Conservation (phyloP, 37 sponge, comb jelly and placozoan species). For the Dysidea cf. avara region DNA sequence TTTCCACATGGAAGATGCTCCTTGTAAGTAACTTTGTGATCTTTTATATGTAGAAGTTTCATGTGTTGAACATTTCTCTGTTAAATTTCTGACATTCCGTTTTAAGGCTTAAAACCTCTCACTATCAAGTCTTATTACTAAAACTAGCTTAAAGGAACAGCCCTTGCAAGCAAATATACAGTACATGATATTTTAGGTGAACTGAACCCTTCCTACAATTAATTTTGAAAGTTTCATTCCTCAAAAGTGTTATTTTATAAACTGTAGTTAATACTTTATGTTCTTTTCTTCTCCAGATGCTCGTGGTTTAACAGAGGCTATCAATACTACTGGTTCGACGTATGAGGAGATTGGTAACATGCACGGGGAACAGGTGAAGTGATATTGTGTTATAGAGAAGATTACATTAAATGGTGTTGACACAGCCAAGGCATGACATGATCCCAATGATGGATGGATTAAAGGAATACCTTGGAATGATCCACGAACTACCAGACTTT, state of each 20-base stretch:
- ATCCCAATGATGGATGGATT: constrained; percentile 76
- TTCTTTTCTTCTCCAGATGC: constrained; percentile 58
- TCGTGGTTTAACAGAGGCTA: constrained; percentile 41
- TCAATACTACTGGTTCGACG: constrained; percentile 48
- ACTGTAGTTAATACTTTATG: too few species aligned
- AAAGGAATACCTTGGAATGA: constrained; percentile 91
- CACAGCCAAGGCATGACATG: constrained; percentile 86
- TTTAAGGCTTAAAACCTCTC: too few species aligned
- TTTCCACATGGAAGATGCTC: constrained; percentile 56
- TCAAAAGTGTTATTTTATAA: too few species aligned
- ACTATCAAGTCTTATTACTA: too few species aligned
- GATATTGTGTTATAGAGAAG: background rate
- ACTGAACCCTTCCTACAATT: too few species aligned
- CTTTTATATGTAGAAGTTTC: background rate
- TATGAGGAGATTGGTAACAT: constrained; percentile 51
- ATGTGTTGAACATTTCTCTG: background rate
- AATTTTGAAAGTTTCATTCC: too few species aligned
- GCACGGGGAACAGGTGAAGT: constrained; percentile 68
- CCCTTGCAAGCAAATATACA: too few species aligned
- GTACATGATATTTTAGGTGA: too few species aligned
- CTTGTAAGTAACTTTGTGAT: constrained; percentile 45
- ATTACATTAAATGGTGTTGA: background rate
- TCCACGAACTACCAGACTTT: constrained; percentile 80
- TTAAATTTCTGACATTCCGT: background rate
- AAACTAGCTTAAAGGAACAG: too few species aligned